A percentile compares a stretch with the other conserved stretches of the same genome.
Evolutionary conservation across 2,797 vertebrate species (phyloP).

Genomic region (Lepilemur septentrionalis): DNA sequence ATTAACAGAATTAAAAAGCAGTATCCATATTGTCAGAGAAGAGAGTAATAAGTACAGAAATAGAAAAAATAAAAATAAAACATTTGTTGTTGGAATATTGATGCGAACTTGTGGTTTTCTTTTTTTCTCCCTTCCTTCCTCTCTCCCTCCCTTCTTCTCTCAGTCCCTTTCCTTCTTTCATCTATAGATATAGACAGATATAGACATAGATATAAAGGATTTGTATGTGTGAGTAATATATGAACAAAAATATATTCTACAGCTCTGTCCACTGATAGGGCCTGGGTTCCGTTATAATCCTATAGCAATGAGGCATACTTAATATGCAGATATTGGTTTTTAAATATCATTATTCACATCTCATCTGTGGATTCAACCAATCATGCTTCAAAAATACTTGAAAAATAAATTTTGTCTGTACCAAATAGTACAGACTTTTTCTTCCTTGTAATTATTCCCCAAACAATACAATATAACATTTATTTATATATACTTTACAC

Average conservation of each 20-base stretch:
- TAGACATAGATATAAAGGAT: not conserved
- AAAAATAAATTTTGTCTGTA: not conserved
- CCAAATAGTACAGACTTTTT: not conserved
- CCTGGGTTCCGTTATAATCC: not conserved
- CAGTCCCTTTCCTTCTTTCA: not conserved
- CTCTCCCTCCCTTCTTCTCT: not conserved
- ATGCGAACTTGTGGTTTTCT: not conserved
- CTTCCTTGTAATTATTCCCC: not conserved
- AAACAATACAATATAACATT: not conserved
- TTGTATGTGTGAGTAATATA: not conserved
- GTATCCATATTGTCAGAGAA: not conserved
- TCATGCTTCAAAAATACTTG: not conserved
- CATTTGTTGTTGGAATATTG: not conserved
- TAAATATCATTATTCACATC: not conserved
- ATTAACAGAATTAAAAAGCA: not conserved
- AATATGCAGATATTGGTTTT: not conserved
- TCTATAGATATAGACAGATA: not conserved
- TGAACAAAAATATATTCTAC: not conserved
- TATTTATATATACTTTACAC: not conserved
- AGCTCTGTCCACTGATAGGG: not conserved
- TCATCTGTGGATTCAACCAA: not conserved
- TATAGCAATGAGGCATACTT: not conserved
- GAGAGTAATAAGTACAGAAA: not conserved
- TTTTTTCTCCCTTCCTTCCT: not conserved
- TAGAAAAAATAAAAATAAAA: not conserved